phyloP scores from a whole-genome alignment of 1,140 invertebrate species.

The Penaeus chinensis region DNA sequence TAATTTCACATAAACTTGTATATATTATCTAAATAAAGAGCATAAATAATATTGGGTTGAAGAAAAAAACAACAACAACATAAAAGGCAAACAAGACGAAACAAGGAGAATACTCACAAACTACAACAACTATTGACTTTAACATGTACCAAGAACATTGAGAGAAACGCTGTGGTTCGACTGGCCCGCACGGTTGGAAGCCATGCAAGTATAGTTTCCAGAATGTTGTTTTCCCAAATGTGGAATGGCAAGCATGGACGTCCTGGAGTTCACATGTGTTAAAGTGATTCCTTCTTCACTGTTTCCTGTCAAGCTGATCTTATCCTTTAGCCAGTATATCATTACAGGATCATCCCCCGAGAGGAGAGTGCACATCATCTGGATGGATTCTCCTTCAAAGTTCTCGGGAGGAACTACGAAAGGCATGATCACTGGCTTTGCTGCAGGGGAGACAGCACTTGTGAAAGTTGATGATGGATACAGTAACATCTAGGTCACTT shows the following conservation, averaged over 20 bases:
- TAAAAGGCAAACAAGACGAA: background rate
- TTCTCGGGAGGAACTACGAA: constrained; percentile 55
- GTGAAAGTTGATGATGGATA: background rate
- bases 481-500: too few species aligned
- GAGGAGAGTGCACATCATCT: constrained; percentile 46
- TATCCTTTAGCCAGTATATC: constrained; percentile 53
- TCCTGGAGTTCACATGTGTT: constrained; percentile 27
- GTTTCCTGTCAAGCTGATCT: constrained; percentile 34
- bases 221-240: constrained; percentile 60
- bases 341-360: constrained; percentile 54
- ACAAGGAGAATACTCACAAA: too few species aligned
- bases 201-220: constrained; percentile 66
- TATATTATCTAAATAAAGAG: too few species aligned
- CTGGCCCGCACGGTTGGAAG: constrained; percentile 65
- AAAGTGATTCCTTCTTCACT: constrained; percentile 36
- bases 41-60: too few species aligned
- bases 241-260: constrained; percentile 43
- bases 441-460: constrained; percentile 28
- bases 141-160: constrained; percentile 64
- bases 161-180: constrained; percentile 65
- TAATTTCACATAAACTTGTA: too few species aligned
- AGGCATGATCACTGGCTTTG: constrained; percentile 55
- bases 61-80: background rate
- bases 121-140: constrained; percentile 1
- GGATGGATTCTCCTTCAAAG: constrained; percentile 56